A percentile compares a stretch with the other conserved stretches of the same genome.
These are phyloP conservation scores for Amazona ochrocephala DNA, from an alignment of 2,797 vertebrate genomes.

Conservation along the genomic window DNA sequence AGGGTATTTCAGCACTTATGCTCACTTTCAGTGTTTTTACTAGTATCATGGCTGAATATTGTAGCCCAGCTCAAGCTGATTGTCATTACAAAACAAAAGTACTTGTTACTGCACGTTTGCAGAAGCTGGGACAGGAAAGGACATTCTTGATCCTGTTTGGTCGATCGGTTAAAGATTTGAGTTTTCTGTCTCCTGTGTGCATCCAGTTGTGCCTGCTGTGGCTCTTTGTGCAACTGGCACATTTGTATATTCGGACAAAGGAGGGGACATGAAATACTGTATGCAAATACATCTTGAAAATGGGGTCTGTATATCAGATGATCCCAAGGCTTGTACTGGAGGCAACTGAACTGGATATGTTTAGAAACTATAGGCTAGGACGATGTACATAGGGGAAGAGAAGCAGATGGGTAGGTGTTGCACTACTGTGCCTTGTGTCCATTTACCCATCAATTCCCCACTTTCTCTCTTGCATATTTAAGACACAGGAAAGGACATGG, in stretches of 20 bases:
- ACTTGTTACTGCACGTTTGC: neutral
- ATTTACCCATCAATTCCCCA: neutral
- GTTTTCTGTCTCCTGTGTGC: neutral
- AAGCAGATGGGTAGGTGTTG: neutral
- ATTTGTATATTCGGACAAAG: neutral
- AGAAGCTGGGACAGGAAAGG: neutral
- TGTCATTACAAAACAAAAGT: neutral
- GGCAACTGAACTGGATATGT: neutral
- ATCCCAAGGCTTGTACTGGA: neutral
- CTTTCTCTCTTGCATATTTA: neutral
- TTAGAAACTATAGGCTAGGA: neutral
- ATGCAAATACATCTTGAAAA: neutral
- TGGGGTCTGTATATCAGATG: too few relatives aligned
- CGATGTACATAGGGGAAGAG: neutral
- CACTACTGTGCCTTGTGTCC: neutral
- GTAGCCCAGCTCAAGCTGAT: neutral
- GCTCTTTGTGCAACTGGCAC: neutral
- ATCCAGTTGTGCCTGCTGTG: neutral
- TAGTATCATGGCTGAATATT: neutral
- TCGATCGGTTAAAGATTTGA: neutral
- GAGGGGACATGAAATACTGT: neutral
- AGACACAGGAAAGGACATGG: neutral
- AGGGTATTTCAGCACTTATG: neutral
- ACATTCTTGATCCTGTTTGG: neutral
- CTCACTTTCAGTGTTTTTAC: neutral